Evolutionary conservation across 1,140 invertebrate genomes (phyloP), one percentile per base, ranked within the genome.

Genomic region (Bombus superbus): DNA sequence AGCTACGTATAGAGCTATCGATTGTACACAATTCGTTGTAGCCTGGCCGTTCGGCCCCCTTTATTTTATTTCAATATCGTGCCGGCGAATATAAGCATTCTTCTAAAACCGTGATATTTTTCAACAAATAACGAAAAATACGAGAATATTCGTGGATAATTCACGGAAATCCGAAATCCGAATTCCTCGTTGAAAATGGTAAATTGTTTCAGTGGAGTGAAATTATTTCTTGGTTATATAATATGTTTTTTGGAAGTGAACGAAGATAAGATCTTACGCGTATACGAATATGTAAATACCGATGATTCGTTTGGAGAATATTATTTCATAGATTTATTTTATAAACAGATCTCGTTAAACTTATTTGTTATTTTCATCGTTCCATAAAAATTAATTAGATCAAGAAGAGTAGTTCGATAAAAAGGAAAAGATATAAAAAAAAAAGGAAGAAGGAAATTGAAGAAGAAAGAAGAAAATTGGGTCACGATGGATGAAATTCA

Each of bases 1-100:
- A 80, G 64, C 78, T 28, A 62, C 78, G 53, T 80, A 80, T 80
- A 80, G 78, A 80, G 44, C 78, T 80, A 80, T 80, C 64, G 78
- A 80, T 71, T 80, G 64, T 69, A 47, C 78, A 69, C 64, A 38
- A 69, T 62, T 64, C 64, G 32, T 13, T 69, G 32, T 22, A 38
- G 44, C 78, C 44, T 80, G 28, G 44, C 44, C 35, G 47, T 35
- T 28, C 59, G 64, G 25, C 44, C 64, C 78, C 53, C 64, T 80
- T 75, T 79, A 79, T 79, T 79, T 79, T 79, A 79, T 79, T 79
- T 79, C 62, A 68, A 79, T 47, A 68, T 68, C 62, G 6, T 28
- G 40, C 62, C 3, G 11, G 2, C 32, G 18, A 64, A 28, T 32
- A 64, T 57, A 40, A 40, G 8, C 18, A 10, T 40, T 40, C 9